phyloP scores from a whole-genome alignment of 1,140 invertebrate species.

The Trialeurodes vaporariorum region DNA sequence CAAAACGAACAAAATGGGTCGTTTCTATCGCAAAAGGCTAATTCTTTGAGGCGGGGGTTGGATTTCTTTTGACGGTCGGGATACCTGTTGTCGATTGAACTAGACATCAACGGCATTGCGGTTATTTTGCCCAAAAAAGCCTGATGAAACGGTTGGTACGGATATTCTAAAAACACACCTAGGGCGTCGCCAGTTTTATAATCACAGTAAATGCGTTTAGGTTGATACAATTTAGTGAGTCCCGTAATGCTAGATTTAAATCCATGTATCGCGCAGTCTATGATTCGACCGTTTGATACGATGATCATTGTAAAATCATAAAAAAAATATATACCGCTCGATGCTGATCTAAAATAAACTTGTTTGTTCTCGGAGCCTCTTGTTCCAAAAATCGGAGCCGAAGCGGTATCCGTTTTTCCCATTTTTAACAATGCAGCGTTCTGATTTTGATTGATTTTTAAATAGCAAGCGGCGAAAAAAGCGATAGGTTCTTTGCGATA shows the following conservation, averaged over 20 bases:
- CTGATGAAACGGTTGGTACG: background rate
- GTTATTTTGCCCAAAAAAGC: background rate
- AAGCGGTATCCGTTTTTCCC: background rate
- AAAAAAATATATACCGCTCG: background rate
- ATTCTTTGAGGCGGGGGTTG: background rate
- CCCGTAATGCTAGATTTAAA: background rate
- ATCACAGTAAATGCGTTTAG: background rate
- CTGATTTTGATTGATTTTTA: background rate
- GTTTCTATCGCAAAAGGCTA: background rate
- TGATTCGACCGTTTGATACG: background rate
- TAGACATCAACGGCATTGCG: too few species aligned
- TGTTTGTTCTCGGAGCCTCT: too few species aligned
- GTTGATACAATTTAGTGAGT: background rate
- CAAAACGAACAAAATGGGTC: background rate
- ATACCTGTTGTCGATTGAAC: background rate
- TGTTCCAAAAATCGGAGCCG: too few species aligned
- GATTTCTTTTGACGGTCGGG: too few species aligned
- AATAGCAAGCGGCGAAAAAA: background rate
- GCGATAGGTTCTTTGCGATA: background rate
- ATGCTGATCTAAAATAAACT: background rate
- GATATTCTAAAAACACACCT: background rate
- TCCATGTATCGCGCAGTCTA: background rate
- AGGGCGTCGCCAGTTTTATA: background rate
- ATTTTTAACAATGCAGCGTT: background rate
- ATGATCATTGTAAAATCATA: background rate